phyloP scores from a whole-genome alignment of 2,797 vertebrate species.

The Fratercula arctica region DNA sequence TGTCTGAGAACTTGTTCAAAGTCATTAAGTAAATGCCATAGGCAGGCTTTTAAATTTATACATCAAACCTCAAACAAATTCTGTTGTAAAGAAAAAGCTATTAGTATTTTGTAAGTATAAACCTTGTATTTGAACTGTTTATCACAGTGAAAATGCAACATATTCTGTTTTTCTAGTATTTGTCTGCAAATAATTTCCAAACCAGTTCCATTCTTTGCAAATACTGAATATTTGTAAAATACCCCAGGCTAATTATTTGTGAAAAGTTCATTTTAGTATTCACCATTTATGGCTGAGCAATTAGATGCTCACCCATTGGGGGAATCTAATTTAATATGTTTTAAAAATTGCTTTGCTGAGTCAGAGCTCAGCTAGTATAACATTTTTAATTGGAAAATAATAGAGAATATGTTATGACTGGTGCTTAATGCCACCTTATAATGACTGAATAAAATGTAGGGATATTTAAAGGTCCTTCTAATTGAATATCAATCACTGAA shows the following conservation, averaged over 20 bases:
- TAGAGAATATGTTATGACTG: background rate
- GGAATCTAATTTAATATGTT: slow-evolving; percentile 7
- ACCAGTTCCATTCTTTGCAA: background rate
- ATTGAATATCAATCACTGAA: slow-evolving; percentile 28
- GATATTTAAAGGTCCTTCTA: slow-evolving; percentile 16
- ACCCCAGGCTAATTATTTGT: background rate
- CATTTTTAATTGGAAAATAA: slow-evolving; percentile 35
- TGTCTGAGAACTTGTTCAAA: background rate
- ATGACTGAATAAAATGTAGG: slow-evolving; percentile 16
- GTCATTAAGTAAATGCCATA: background rate
- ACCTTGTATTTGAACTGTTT: background rate
- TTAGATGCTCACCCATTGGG: background rate
- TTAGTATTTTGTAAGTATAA: background rate
- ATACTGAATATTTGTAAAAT: background rate
- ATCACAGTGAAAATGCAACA: background rate
- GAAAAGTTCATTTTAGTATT: background rate
- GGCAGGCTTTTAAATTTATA: background rate
- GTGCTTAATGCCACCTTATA: slow-evolving; percentile 9
- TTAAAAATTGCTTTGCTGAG: slow-evolving; percentile 24
- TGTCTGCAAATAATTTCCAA: background rate
- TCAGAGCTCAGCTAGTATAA: slow-evolving; percentile 8
- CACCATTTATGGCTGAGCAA: background rate
- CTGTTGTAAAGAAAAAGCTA: background rate
- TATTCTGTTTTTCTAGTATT: background rate
- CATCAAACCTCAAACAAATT: background rate